Conservation (phyloP, 2,888 invertebrate genomes). For the Hermaeophaga mercurialis region DNA sequence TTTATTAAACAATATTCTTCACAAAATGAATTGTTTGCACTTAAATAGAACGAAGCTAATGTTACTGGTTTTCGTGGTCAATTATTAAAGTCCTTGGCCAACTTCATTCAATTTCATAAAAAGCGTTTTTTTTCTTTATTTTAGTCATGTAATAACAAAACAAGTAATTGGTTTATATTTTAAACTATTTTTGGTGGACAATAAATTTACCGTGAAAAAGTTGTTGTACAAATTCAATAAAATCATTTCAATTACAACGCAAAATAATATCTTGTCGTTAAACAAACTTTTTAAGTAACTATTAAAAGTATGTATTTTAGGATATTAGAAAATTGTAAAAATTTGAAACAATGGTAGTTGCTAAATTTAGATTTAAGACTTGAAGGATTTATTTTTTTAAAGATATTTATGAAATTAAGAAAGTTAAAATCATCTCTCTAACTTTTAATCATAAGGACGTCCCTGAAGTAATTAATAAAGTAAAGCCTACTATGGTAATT, state of each 20-base stretch:
- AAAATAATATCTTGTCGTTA: no score
- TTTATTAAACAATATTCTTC: slow-evolving; percentile 1
- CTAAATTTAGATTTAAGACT: no score
- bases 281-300: background rate
- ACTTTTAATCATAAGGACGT: no score
- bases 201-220: slow-evolving; percentile 9
- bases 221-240: background rate
- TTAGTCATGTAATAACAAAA: slow-evolving; percentile 20
- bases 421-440: no score
- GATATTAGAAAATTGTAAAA: no score
- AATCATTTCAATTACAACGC: slow-evolving; percentile 1
- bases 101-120: slow-evolving; percentile 18
- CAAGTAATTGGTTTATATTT: slow-evolving; percentile 13
- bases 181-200: background rate
- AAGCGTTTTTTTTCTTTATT: slow-evolving; percentile 16
- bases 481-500: no score
- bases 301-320: no score
- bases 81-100: slow-evolving; percentile 21
- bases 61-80: slow-evolving; percentile 14
- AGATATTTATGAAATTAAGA: no score
- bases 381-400: no score
- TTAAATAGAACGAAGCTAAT: slow-evolving; percentile 15
- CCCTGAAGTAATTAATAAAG: no score
- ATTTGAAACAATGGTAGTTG: no score
- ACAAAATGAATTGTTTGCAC: slow-evolving; percentile 5